Evolutionary conservation across 1,140 invertebrate species (phyloP), one percentile per base, ranked within the genome.

Genomic region (Aphaenogaster ashmeadi): DNA sequence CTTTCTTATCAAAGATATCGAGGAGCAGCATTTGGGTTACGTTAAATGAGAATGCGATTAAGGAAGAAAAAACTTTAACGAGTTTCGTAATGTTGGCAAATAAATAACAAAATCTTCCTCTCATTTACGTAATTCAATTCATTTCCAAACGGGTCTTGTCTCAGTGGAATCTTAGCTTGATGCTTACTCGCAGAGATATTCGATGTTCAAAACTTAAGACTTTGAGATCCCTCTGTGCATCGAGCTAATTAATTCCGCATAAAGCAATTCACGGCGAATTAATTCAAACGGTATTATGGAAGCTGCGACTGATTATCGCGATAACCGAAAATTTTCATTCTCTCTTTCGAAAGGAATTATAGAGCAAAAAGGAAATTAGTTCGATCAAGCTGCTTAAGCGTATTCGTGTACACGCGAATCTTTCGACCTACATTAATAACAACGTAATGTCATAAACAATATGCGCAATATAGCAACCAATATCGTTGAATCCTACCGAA

Each of bases 371-470:
- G 75, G 71, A 87, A 87, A 88, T 83, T 79, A 83, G 54, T 38
- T 36, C 33, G 69, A 66, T 56, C 41, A 69, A 50, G 50, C 50
- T 64, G 56, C 27, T 72, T 62, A 21, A 47, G 41, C 52, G 41
- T 62, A 56, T 21, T 21, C 41, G 62, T 41, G 41, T n/a, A 7
- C 15, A 15, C 4, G 13, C 15, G 69, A 72, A 52, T 52, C 62
- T 71, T 64, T 71, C 56, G n/a, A 7, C 13, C 13, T 36, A 60
- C 33, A 15, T 69, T 36, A 52, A 50, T 38, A 64, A 81, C 47
- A 81, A 81, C 50, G 44, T 11, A 58, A 58, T 58, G 56, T 88
- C 64, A 89, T 77, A 84, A 89, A 89, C 72, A 89, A 50, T 33
- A 33, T 1, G 8, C 38, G 33, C 38, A 36, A 88, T 72, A 56